Percentiles rank a stretch among this genome's conserved stretches.
phyloP scores from a whole-genome alignment of 2,113 vertebrate genomes.

The Gnathonemus longibarbis region DNA sequence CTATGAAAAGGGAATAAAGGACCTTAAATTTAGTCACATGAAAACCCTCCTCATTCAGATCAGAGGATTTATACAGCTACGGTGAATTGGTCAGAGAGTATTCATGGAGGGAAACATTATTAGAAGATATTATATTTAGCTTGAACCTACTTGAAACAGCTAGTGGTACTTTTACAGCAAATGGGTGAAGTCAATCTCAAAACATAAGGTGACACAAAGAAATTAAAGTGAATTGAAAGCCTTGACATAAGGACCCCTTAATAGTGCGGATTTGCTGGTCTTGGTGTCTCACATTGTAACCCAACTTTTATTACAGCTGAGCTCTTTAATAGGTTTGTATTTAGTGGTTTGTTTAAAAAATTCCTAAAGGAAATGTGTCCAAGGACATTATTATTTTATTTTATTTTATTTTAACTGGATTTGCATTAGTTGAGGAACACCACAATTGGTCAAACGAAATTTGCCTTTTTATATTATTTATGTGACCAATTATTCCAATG shows the following conservation, averaged over 20 bases:
- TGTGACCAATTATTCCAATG: neutral
- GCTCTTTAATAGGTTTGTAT: neutral
- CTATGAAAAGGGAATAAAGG: constrained; percentile 52
- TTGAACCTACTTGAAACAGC: constrained; percentile 21
- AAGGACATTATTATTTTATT: neutral
- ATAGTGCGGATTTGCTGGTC: neutral
- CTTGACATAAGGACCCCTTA: neutral
- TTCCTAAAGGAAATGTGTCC: neutral
- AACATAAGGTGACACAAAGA: neutral
- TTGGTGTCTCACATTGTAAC: neutral
- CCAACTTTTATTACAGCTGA: neutral
- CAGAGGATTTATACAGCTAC: constrained; percentile 77
- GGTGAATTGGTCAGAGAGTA: constrained; percentile 64
- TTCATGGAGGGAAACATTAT: constrained; percentile 53
- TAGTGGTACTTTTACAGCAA: constrained; percentile 11
- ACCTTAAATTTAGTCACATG: neutral
- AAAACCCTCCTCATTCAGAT: constrained; percentile 55
- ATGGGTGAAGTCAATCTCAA: neutral
- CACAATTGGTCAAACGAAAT: neutral
- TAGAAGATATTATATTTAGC: constrained; percentile 45
- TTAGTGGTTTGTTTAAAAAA: neutral
- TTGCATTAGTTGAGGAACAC: neutral
- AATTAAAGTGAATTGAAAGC: neutral
- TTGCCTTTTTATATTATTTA: neutral
- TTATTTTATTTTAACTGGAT: neutral